These are phyloP conservation scores for Aptenodytes forsteri DNA, from an alignment of 2,113 vertebrate genomes.

Conservation along the genomic window DNA sequence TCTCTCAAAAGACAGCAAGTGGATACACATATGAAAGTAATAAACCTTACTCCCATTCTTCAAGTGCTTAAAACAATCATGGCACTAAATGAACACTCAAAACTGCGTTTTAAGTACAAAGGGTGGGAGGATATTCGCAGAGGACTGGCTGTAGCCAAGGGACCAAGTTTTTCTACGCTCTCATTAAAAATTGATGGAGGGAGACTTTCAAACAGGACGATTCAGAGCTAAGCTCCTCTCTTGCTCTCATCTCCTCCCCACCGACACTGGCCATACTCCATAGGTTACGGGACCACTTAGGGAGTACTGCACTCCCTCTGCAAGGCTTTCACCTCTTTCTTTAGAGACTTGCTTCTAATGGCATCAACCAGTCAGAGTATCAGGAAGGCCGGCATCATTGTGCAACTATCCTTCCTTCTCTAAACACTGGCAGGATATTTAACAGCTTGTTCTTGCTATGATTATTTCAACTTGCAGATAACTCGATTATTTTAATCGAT, in stretches of 20 bases:
- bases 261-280: neutral
- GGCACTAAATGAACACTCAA: neutral
- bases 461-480: neutral
- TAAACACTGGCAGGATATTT: neutral
- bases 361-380: neutral
- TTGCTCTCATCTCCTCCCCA: neutral
- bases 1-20: slow-evolving; percentile 2
- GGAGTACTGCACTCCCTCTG: neutral
- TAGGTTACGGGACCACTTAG: neutral
- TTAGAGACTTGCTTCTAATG: neutral
- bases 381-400: neutral
- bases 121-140: neutral
- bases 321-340: neutral
- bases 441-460: neutral
- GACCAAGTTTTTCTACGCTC: neutral
- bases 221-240: neutral
- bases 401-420: neutral
- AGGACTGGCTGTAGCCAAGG: neutral
- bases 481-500: neutral
- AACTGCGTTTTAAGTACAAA: slow-evolving; percentile 1
- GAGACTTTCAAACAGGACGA: neutral
- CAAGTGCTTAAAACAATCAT: slow-evolving; percentile 49
- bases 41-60: slow-evolving; percentile 40
- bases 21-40: slow-evolving; percentile 54
- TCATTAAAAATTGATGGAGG: neutral